Base-by-base conservation (phyloP, 2,797 vertebrate species). In the Leuciscus waleckii region DNA sequence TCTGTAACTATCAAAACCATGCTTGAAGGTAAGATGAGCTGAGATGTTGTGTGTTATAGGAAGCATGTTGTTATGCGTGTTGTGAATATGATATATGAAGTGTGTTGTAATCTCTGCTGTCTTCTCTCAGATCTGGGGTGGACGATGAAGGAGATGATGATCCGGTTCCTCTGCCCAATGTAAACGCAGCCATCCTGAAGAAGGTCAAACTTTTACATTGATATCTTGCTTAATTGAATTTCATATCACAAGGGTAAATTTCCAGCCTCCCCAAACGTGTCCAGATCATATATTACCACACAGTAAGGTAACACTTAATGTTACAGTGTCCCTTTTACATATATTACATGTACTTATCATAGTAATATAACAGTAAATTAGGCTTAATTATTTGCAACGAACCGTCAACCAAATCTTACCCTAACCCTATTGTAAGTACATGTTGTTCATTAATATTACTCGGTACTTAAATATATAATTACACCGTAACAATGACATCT, bases 1-100 rank as follows among this genome's bases (percentile, higher is more conserved):
- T 99, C 98, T 56, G 98, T 99, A 77, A 99, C 98, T 85, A 99
- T 99, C 89, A 99, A 99, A 93, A 99, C 98, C 17, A 99, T 99
- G 98, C 94, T 99, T 89, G 98, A 99, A 97, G 98, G 98, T 99
- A 91, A 95, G 91, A 56, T 8, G 39, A 17, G 21, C 1, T n/a
- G 23, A 32, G 11, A 13, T 54, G 3, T 65, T 37, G 2, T 63
- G 39, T 14, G 39, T 14, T 16, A 23, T 6, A 0, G 61, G 13
- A 2, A 63, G n/a, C 13, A 0, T 65, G 3, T 58, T 4, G 9
- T 1, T 16, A 1, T 70, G 8, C 46, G 23, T 6, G 23, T 71
- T 46, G 21, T 41, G 46, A 16, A 49, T 49, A 16, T 49, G 6
- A 9, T 26, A 17, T 54, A 6, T 37, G 14, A 10, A 32, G 16